Conservation (phyloP, 2,113 vertebrate genomes). For the Pandion haliaetus region DNA sequence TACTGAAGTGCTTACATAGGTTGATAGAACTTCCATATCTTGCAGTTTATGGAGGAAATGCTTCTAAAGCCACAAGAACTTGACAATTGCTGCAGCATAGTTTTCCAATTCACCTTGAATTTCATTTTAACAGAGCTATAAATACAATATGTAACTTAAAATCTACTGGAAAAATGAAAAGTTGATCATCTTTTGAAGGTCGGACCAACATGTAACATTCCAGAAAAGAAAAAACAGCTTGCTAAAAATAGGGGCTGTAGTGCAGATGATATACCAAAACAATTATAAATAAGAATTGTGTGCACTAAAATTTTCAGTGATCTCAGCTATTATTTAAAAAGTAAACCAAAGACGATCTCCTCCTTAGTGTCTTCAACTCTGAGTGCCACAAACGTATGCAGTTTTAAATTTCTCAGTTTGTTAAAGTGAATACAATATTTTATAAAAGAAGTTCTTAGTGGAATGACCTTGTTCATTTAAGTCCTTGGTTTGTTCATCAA, state of each 20-base stretch:
- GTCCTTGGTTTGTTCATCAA: not conserved
- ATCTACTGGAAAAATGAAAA: not conserved
- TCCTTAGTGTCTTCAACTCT: not conserved
- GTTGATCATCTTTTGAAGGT: not conserved
- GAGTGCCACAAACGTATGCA: not conserved
- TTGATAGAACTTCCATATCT: not conserved
- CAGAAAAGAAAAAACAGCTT: not conserved
- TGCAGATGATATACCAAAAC: not conserved
- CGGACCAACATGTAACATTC: not conserved
- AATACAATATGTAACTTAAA: not conserved
- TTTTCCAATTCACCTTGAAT: conserved; percentile 7
- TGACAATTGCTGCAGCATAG: not conserved
- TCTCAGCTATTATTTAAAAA: too few species aligned
- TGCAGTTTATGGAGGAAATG: not conserved
- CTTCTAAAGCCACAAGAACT: not conserved
- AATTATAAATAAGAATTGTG: not conserved
- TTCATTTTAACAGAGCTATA: conserved; percentile 1
- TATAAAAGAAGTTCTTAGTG: not conserved
- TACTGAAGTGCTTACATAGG: not conserved
- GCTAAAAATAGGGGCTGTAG: not conserved
- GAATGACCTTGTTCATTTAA: not conserved
- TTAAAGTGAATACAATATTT: not conserved
- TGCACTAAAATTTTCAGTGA: not conserved
- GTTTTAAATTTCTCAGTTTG: not conserved
- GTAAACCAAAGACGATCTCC: not conserved